Percentiles rank a stretch among this genome's conserved stretches.
phyloP scores from a whole-genome alignment of 2,113 vertebrate genomes.

The Lutjanus erythropterus region DNA sequence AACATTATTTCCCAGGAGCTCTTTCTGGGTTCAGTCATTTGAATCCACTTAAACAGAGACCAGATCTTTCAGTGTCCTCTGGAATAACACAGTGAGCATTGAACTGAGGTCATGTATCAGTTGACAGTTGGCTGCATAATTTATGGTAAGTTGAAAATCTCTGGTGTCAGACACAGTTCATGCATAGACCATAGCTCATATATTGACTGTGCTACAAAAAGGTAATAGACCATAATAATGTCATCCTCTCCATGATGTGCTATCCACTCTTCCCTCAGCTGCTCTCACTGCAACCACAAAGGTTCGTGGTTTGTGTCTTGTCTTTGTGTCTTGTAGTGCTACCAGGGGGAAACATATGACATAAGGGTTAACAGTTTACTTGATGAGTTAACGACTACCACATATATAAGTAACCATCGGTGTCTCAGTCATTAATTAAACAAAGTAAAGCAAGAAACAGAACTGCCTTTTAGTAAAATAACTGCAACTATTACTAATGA shows the following conservation, averaged over 20 bases:
- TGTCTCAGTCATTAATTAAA: background rate
- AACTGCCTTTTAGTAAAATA: background rate
- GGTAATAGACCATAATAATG: conserved; percentile 67
- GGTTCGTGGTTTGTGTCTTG: background rate
- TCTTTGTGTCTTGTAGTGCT: background rate
- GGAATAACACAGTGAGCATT: conserved; percentile 70
- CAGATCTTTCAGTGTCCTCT: conserved; percentile 70
- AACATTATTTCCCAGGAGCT: conserved; percentile 69
- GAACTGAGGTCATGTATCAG: conserved; percentile 76
- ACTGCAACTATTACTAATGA: background rate
- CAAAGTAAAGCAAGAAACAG: background rate
- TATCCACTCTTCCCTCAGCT: conserved; percentile 39
- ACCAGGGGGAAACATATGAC: background rate
- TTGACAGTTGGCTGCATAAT: conserved; percentile 84
- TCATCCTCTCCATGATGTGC: conserved; percentile 30
- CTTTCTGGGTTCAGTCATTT: conserved; percentile 69
- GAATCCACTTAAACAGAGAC: conserved; percentile 72
- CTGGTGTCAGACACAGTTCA: conserved; percentile 76
- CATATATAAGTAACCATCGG: background rate
- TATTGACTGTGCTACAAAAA: conserved; percentile 50
- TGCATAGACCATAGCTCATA: conserved; percentile 60
- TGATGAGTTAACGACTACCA: background rate
- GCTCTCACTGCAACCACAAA: conserved; percentile 15
- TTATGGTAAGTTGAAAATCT: conserved; percentile 81
- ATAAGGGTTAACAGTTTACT: background rate